Conservation (phyloP, 1,140 invertebrate species). For the Lethrus apterus region DNA sequence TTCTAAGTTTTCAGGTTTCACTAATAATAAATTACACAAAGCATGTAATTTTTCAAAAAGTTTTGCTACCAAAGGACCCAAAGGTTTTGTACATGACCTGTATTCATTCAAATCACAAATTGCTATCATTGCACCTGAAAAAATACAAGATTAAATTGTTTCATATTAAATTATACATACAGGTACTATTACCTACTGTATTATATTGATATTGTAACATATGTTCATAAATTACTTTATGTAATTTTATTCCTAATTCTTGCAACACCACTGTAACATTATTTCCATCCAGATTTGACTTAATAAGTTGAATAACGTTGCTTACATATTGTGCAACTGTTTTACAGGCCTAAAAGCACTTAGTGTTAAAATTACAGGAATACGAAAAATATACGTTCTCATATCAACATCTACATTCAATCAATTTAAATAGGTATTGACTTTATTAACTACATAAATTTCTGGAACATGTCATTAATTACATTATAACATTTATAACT, state of each 20-base stretch:
- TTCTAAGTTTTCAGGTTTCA: conserved; percentile 92
- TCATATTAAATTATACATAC: neutral
- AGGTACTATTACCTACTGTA: conserved; percentile 61
- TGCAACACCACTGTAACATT: conserved; percentile 81
- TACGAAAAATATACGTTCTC: too few relatives aligned
- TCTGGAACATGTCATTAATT: too few relatives aligned
- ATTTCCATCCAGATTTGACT: conserved; percentile 84
- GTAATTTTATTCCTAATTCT: conserved; percentile 85
- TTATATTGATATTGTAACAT: conserved; percentile 93
- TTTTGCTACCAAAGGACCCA: conserved; percentile 70
- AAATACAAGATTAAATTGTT: conserved; percentile 15
- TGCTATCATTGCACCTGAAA: conserved; percentile 85
- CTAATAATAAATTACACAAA: conserved; percentile 89
- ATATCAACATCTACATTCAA: too few relatives aligned
- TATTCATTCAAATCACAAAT: conserved; percentile 98
- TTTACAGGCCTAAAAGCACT: conserved; percentile 67
- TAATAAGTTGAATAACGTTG: conserved; percentile 68
- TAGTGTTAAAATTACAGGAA: neutral
- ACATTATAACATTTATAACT: too few relatives aligned
- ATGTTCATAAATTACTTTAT: conserved; percentile 93
- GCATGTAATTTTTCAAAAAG: conserved; percentile 94
- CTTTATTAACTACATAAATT: too few relatives aligned
- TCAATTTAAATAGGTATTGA: too few relatives aligned
- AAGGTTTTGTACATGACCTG: conserved; percentile 49
- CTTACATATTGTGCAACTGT: conserved; percentile 81